phyloP scores from a whole-genome alignment of 1,140 invertebrate genomes.

The Saccostrea echinata region DNA sequence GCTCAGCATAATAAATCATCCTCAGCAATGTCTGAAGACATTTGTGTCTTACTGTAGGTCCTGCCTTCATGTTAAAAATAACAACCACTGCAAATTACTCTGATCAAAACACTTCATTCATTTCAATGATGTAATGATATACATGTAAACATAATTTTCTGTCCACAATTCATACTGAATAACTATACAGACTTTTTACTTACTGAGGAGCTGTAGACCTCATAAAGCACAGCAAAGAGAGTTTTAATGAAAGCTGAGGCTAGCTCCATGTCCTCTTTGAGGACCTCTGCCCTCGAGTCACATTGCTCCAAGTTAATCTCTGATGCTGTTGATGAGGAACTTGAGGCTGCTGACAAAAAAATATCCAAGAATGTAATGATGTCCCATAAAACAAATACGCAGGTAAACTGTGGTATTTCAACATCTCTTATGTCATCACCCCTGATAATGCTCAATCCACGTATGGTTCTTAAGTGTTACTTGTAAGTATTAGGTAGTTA shows the following conservation, averaged over 20 bases:
- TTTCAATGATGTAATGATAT: neutral
- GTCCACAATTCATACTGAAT: no score
- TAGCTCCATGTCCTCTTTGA: constrained; percentile 86
- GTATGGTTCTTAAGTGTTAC: no score
- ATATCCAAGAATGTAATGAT: neutral
- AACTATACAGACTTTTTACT: constrained; percentile 61
- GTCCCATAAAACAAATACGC: neutral
- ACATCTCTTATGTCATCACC: no score
- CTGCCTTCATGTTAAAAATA: constrained; percentile 83
- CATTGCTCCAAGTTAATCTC: constrained; percentile 72
- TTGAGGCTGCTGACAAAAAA: constrained; percentile 42
- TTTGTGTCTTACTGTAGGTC: constrained; percentile 97
- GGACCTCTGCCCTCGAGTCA: constrained; percentile 86
- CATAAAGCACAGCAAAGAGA: constrained; percentile 93
- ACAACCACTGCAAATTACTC: neutral
- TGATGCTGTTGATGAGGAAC: constrained; percentile 52
- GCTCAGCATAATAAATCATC: constrained; percentile 96
- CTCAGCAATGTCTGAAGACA: constrained; percentile 96
- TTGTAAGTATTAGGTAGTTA: no score
- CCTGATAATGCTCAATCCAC: no score
- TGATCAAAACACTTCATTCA: neutral
- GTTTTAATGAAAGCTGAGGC: constrained; percentile 91
- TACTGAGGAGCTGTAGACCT: constrained; percentile 96
- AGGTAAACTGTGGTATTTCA: no score
- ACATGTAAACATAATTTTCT: neutral